phyloP scores from a whole-genome alignment of 2,797 vertebrate genomes.

The Saxicola maurus region DNA sequence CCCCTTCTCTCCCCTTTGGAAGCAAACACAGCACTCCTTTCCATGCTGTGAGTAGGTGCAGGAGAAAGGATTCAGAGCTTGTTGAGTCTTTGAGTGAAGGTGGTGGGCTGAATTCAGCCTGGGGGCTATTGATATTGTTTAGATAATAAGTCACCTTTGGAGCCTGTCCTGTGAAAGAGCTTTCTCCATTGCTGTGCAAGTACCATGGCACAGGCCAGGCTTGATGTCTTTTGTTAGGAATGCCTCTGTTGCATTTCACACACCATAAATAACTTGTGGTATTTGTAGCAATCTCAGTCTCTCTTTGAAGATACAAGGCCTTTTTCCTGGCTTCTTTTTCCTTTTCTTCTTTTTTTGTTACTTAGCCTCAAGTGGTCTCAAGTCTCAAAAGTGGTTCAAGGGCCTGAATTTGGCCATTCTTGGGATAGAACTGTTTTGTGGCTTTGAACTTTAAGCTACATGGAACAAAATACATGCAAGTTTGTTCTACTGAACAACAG shows the following conservation, averaged over 20 bases:
- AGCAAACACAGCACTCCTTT: neutral
- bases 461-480: neutral
- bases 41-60: neutral
- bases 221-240: neutral
- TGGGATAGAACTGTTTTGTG: neutral
- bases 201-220: neutral
- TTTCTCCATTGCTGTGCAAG: neutral
- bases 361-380: neutral
- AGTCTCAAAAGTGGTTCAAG: neutral
- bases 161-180: rapidly evolving
- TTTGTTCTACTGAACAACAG: neutral
- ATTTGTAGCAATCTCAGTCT: neutral
- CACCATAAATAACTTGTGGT: neutral
- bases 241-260: neutral
- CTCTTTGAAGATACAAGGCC: neutral
- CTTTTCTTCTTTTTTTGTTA: neutral
- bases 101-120: neutral
- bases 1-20: neutral
- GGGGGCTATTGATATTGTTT: neutral
- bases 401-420: neutral
- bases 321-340: neutral
- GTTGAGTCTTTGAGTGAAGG: neutral
- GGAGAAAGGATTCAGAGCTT: neutral
- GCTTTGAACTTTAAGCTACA: neutral
- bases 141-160: neutral